phyloP scores from a whole-genome alignment of 2,113 vertebrate genomes.

The Sinocyclocheilus maitianheensis region DNA sequence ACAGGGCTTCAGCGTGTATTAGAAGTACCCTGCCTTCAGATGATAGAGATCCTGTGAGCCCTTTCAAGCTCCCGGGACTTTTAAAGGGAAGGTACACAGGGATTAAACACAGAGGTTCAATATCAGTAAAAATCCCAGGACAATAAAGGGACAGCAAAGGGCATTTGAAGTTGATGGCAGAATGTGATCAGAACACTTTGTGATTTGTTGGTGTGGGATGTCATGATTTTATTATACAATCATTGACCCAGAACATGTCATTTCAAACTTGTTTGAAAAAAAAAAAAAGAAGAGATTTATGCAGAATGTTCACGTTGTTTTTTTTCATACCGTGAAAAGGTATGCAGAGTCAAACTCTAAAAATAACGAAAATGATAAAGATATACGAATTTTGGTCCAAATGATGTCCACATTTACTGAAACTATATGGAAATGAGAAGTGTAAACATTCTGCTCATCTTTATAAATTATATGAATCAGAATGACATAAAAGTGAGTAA shows the following conservation, averaged over 20 bases:
- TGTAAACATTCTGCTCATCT: too few species aligned
- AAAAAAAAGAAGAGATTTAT: too few species aligned
- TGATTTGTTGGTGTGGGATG: slow-evolving; percentile 27
- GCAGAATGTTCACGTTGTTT: too few species aligned
- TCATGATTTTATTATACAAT: background rate
- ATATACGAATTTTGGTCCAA: background rate
- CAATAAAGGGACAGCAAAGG: background rate
- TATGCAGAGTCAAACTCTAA: too few species aligned
- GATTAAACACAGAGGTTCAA: slow-evolving; percentile 40
- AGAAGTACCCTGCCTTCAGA: slow-evolving; percentile 8
- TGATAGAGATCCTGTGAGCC: slow-evolving; percentile 24
- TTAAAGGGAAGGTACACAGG: slow-evolving; percentile 36
- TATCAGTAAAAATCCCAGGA: slow-evolving; percentile 35
- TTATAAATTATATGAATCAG: background rate
- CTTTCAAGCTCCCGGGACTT: slow-evolving; percentile 38
- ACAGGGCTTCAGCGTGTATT: slow-evolving; percentile 23
- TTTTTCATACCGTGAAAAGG: too few species aligned
- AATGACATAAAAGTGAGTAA: background rate
- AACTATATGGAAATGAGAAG: background rate
- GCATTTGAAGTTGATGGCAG: slow-evolving; percentile 33
- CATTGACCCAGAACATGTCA: background rate
- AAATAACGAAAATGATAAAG: background rate
- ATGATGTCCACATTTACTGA: background rate
- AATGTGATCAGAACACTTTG: background rate
- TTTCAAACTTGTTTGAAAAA: too few species aligned